Conservation (phyloP, 1,140 invertebrate species). For the Bombyx mori region ASM3026992v2 NC_085112.1:6916001-6916500, state of each 20-base stretch:
- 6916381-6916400: conserved; percentile 66
- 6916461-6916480: conserved; percentile 69
- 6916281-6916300: no score
- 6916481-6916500: conserved; percentile 43
- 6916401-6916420: conserved; percentile 70
- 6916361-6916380: conserved; percentile 52
- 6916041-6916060: conserved; percentile 58
- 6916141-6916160: conserved; percentile 30
- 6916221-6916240: no score
- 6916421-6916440: conserved; percentile 68
- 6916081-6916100: conserved; percentile 40
- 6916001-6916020: conserved; percentile 71
- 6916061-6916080: conserved; percentile 58
- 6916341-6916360: conserved; percentile 4
- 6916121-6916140: conserved; percentile 38
- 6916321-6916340: no score
- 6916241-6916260: no score
- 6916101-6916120: conserved; percentile 37
- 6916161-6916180: conserved; percentile 39
- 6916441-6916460: conserved; percentile 69
- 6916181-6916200: conserved; percentile 44
- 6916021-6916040: conserved; percentile 52
- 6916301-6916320: no score
- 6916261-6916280: no score
- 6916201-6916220: conserved; percentile 15